phyloP scores from a whole-genome alignment of 2,113 vertebrate genomes.

The Prunella himalayana region DNA sequence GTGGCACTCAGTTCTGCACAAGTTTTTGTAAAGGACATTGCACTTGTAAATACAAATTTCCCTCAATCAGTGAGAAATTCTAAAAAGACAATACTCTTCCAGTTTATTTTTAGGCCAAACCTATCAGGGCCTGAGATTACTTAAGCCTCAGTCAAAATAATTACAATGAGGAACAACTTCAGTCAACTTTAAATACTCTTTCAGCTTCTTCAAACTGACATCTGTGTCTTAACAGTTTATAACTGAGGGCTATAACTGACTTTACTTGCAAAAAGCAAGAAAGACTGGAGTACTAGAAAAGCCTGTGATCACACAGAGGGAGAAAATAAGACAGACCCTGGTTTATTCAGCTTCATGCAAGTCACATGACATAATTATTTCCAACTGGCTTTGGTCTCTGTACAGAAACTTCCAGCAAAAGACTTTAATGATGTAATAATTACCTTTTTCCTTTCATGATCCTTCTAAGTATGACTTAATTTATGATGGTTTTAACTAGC shows the following conservation, averaged over 20 bases:
- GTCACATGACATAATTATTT: neutral
- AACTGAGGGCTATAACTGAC: neutral
- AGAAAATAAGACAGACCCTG: neutral
- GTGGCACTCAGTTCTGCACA: neutral
- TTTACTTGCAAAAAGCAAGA: neutral
- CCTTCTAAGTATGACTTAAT: constrained; percentile 31
- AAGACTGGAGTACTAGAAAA: neutral
- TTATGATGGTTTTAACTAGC: constrained; percentile 30
- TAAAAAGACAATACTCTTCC: neutral
- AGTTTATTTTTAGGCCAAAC: neutral
- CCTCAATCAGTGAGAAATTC: neutral
- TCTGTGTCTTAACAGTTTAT: neutral
- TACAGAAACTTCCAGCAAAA: constrained; percentile 41
- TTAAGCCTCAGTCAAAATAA: neutral
- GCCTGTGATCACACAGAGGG: neutral
- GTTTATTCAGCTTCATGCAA: neutral
- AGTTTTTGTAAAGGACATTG: neutral
- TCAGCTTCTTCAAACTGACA: neutral
- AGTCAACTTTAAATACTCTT: neutral
- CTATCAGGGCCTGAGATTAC: neutral
- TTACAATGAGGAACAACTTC: neutral
- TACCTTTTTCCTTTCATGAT: constrained; percentile 43
- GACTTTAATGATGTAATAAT: constrained; percentile 9
- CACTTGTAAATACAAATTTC: neutral
- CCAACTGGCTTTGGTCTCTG: constrained; percentile 13